These are phyloP conservation scores for Leptopilina syphax DNA, from an alignment of 2,888 invertebrate species.

Conservation along the genomic window DNA sequence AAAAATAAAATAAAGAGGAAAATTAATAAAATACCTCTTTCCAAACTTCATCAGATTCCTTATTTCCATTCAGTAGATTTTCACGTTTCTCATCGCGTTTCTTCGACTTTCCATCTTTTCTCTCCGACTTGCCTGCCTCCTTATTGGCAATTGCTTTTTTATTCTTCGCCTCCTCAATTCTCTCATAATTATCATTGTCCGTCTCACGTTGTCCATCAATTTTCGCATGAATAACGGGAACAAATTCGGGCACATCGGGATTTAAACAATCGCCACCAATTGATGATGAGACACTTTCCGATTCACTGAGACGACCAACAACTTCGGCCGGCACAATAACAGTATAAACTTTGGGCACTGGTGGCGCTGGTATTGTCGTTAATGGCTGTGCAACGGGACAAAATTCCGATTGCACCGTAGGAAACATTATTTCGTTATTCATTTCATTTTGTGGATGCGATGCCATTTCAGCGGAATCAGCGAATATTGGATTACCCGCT, in stretches of 20 bases:
- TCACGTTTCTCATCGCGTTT: conserved; percentile 4
- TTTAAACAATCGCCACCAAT: conserved; percentile 83
- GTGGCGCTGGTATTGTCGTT: conserved; percentile 85
- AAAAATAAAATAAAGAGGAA: background rate
- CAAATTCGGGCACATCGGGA: conserved; percentile 92
- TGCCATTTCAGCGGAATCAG: conserved; percentile 70
- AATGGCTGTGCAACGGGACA: conserved; percentile 81
- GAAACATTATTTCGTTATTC: conserved; percentile 58
- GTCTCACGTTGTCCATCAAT: conserved; percentile 45
- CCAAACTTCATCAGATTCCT: conserved; percentile 78
- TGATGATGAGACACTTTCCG: conserved; percentile 65
- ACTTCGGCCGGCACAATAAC: conserved; percentile 60
- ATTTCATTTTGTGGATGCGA: conserved; percentile 63
- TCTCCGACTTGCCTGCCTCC: conserved; percentile 40
- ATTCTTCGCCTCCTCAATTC: conserved; percentile 33
- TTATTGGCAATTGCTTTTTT: background rate
- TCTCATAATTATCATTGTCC: background rate
- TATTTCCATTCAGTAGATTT: conserved; percentile 59
- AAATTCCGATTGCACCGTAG: conserved; percentile 69
- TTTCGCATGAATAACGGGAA: conserved; percentile 79
- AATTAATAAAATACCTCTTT: conserved; percentile 77
- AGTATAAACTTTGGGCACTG: conserved; percentile 81
- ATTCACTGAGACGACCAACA: conserved; percentile 63
- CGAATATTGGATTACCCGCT: conserved; percentile 58
- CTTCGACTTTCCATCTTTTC: conserved; percentile 68